Percentiles rank a stretch among this genome's conserved stretches.
These are phyloP conservation scores for Hypotaenidia philippensis DNA, from an alignment of 2,797 vertebrate species.

Conservation along the genomic window DNA sequence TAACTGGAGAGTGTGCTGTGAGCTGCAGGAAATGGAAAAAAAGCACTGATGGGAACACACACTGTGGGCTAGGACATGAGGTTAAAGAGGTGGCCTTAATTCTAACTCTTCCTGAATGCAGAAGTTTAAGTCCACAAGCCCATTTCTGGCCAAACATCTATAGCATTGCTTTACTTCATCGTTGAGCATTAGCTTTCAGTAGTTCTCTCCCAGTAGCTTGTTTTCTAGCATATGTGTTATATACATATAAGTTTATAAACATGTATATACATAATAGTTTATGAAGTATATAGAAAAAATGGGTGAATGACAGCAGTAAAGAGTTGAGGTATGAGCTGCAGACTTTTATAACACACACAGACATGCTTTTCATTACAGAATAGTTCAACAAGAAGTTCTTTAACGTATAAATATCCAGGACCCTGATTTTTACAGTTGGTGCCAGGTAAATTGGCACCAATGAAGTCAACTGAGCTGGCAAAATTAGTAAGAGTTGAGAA, in stretches of 20 bases:
- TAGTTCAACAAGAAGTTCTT: not conserved
- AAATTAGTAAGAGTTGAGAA: not conserved
- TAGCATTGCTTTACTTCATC: not conserved
- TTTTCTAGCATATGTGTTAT: fast-evolving
- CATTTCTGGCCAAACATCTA: not conserved
- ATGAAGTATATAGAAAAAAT: not conserved
- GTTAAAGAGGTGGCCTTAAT: not conserved
- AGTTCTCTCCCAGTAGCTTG: not conserved
- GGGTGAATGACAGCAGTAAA: not conserved
- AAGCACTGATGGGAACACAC: not conserved
- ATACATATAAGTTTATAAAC: not conserved
- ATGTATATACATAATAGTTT: not conserved
- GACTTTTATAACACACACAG: not conserved
- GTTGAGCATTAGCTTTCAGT: not conserved
- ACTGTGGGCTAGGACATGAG: not conserved
- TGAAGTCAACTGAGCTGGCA: not conserved
- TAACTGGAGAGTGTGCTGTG: fast-evolving
- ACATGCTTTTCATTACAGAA: not conserved
- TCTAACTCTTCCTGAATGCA: not conserved
- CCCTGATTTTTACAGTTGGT: not conserved
- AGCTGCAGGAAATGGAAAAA: not conserved
- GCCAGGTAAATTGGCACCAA: not conserved
- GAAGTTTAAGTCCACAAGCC: not conserved
- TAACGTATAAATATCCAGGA: not conserved
- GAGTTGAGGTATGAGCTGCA: not conserved